A percentile compares a stretch with the other conserved stretches of the same genome.
Evolutionary conservation across 53 echinoderm and acorn worm species (phyloP).

Genomic region (Arbacia lixula): DNA sequence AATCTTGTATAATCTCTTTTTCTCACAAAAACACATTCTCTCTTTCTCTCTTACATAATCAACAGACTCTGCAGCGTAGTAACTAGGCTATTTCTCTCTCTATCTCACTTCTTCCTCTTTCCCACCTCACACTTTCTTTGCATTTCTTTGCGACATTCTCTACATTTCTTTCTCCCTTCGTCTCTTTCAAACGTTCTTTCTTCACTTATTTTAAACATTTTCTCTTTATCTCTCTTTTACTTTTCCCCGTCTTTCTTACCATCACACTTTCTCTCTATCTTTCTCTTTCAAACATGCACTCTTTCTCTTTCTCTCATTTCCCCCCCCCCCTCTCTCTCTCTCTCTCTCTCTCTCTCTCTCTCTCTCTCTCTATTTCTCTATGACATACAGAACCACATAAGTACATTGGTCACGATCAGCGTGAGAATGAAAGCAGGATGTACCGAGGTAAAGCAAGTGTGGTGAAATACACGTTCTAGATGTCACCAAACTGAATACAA

Average conservation of each 20-base stretch:
- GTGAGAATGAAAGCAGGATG: too few relatives aligned
- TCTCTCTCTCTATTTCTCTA: neutral
- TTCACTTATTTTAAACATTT: neutral
- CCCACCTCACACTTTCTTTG: neutral
- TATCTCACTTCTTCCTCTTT: neutral
- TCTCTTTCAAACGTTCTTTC: too few relatives aligned
- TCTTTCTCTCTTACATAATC: too few relatives aligned
- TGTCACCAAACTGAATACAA: too few relatives aligned
- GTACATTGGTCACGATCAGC: too few relatives aligned
- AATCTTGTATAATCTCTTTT: too few relatives aligned
- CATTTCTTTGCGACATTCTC: neutral
- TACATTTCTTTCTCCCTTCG: neutral
- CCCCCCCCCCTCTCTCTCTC: neutral
- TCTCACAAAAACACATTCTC: too few relatives aligned
- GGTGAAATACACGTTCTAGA: too few relatives aligned
- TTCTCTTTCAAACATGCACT: neutral
- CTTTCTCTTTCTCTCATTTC: neutral
- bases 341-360: neutral
- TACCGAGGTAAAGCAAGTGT: too few relatives aligned
- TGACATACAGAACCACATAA: too few relatives aligned
- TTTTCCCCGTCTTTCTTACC: neutral
- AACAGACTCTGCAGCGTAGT: too few relatives aligned
- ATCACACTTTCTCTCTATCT: neutral
- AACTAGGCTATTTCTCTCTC: neutral
- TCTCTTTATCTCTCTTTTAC: neutral